A percentile compares a stretch with the other conserved stretches of the same genome.
phyloP scores from a whole-genome alignment of 2,797 vertebrate genomes.

The Schizopygopsis pylzovi region DNA sequence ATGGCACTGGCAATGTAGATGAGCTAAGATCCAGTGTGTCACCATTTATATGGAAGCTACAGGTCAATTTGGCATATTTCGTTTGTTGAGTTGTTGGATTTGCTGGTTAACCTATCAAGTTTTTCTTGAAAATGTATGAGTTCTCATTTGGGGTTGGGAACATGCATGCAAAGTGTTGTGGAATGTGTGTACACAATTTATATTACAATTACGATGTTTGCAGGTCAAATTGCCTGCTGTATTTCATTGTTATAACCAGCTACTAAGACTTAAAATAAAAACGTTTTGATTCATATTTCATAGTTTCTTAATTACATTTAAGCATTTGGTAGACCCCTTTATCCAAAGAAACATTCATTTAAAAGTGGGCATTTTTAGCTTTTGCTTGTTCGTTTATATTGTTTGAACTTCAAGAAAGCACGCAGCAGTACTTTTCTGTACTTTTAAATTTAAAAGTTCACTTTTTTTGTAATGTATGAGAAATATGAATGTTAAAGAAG shows the following conservation, averaged over 20 bases:
- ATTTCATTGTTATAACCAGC: background rate
- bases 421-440: background rate
- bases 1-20: background rate
- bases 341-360: background rate
- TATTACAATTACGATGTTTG: background rate
- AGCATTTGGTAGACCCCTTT: background rate
- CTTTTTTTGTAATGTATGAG: too few species aligned
- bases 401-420: background rate
- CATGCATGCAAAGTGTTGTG: background rate
- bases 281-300: background rate
- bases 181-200: background rate
- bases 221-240: background rate
- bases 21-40: background rate
- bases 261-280: background rate
- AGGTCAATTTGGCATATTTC: background rate
- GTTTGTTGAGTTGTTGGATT: background rate
- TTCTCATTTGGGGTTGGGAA: background rate
- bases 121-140: background rate
- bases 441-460: background rate
- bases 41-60: background rate
- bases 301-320: background rate
- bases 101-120: background rate
- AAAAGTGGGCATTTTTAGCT: background rate
- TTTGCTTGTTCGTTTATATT: background rate
- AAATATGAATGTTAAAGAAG: background rate